Conservation (phyloP, 2,888 invertebrate species). For the Allophyes oxyacanthae region DNA sequence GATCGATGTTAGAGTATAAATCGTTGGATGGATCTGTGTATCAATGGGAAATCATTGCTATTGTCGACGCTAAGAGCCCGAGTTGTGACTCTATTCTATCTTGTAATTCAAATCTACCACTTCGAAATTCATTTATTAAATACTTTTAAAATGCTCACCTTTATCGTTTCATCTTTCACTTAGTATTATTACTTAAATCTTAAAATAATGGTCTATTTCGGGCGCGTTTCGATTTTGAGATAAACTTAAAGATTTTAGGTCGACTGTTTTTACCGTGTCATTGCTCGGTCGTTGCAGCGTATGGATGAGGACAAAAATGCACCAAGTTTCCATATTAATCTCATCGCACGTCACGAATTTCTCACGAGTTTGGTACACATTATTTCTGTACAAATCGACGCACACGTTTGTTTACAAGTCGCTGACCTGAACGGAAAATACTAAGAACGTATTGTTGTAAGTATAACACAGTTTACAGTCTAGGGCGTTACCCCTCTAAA, state of each 20-base stretch:
- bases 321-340: slow-evolving; percentile 41
- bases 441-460: slow-evolving; percentile 81
- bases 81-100: slow-evolving; percentile 44
- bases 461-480: slow-evolving; percentile 80
- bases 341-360: slow-evolving; percentile 47
- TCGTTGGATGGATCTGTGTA: slow-evolving; percentile 56
- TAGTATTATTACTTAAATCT: slow-evolving; percentile 40
- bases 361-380: slow-evolving; percentile 54
- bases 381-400: slow-evolving; percentile 66
- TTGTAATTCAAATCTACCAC: slow-evolving; percentile 31
- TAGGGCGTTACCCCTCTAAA: slow-evolving; percentile 85
- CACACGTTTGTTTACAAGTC: slow-evolving; percentile 80
- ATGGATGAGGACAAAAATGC: slow-evolving; percentile 32
- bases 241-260: slow-evolving; percentile 30
- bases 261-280: slow-evolving; percentile 34
- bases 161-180: slow-evolving; percentile 51
- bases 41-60: slow-evolving; percentile 57
- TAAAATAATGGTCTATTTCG: slow-evolving; percentile 44
- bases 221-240: slow-evolving; percentile 39
- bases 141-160: slow-evolving; percentile 30
- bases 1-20: slow-evolving; percentile 46
- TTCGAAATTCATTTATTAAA: slow-evolving; percentile 40
- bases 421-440: slow-evolving; percentile 79
- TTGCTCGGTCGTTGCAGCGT: slow-evolving; percentile 33
- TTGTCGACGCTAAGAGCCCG: slow-evolving; percentile 62